Evolutionary conservation across 2,888 invertebrate species (phyloP), one percentile per base, ranked within the genome.

Genomic region (Ariolimax columbianus): DNA sequence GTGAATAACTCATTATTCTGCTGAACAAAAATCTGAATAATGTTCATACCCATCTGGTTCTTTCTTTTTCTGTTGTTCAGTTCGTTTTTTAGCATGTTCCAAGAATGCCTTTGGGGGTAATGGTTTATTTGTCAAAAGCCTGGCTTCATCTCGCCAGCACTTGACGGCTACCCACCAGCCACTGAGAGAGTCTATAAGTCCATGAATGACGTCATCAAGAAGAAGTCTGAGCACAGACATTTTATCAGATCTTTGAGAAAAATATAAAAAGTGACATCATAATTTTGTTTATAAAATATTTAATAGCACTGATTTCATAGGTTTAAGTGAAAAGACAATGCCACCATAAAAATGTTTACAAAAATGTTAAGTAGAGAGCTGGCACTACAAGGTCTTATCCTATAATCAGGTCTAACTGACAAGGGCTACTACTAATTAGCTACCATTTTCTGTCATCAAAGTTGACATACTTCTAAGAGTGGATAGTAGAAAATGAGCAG

Each of bases 161-260:
- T 81, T 85, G 26, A 81, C 51, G 11, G 81, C 80, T 23, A 85
- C 85, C 66, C 75, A 80, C 85, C 85, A 85, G 23, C 85, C 85
- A 81, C 77, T 81, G 43, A 85, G 51, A 36, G 85, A 85, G 63
- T 85, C 85, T 47, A 68, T 75, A 19, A 81, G 23, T 17, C 85
- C 85, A 68, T 81, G 72, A 23, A 51, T 36, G 33, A 59, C 19
- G 68, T 85, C 85, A n/a, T 59, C 55, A 6, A 85, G 23, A 2
- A 81, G n/a, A 17, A 66, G 79, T 26, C 36, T 11, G 9, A 84
- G 36, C n/a, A 38, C 47, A 33, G 77, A 68, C 83, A 83, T 83
- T 17, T 66, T 40, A 4, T 80, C 47, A 68, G 19, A 68, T 47
- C 47, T 68, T 33, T 6, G 30, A n/a, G 30, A 73, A 73, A 40